A percentile compares a stretch with the other conserved stretches of the same genome.
These are phyloP conservation scores for Pleuronectes platessa DNA, from an alignment of 2,113 vertebrate genomes.

Conservation along the genomic window DNA sequence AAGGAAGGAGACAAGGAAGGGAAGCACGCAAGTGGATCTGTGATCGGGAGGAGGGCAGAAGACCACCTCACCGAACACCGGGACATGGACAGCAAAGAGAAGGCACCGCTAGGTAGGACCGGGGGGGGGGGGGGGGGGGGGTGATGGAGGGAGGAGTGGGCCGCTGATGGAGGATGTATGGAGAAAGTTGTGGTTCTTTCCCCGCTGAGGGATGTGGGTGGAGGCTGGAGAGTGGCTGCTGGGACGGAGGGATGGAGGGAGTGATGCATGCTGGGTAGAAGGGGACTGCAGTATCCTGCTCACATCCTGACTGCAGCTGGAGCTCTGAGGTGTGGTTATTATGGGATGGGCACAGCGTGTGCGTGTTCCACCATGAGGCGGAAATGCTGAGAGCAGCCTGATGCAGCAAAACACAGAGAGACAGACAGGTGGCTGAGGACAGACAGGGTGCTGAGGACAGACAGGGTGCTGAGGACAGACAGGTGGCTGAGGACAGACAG, in stretches of 20 bases:
- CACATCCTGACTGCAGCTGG: constrained; percentile 48
- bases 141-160: not conserved
- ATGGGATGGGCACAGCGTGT: constrained; percentile 64
- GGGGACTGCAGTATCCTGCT: constrained; percentile 57
- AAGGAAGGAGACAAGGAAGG: too few species aligned
- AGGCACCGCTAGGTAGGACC: constrained; percentile 65
- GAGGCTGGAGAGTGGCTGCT: not conserved
- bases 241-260: constrained; percentile 12
- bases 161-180: not conserved
- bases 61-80: not conserved
- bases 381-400: constrained; percentile 35
- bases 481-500: not conserved
- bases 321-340: constrained; percentile 74
- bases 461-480: too few species aligned
- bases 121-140: not conserved
- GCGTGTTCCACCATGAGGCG: not conserved
- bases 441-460: not conserved
- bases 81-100: constrained; percentile 76
- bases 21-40: too few species aligned
- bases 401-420: constrained; percentile 63
- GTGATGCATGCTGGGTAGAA: constrained; percentile 57
- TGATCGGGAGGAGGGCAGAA: not conserved
- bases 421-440: not conserved
- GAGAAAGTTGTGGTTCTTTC: too few species aligned
- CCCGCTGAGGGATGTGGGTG: too few species aligned